A percentile compares a stretch with the other conserved stretches of the same genome.
Conservation (phyloP, 2,113 vertebrate genomes). For the Chinchilla lanigera region DNA sequence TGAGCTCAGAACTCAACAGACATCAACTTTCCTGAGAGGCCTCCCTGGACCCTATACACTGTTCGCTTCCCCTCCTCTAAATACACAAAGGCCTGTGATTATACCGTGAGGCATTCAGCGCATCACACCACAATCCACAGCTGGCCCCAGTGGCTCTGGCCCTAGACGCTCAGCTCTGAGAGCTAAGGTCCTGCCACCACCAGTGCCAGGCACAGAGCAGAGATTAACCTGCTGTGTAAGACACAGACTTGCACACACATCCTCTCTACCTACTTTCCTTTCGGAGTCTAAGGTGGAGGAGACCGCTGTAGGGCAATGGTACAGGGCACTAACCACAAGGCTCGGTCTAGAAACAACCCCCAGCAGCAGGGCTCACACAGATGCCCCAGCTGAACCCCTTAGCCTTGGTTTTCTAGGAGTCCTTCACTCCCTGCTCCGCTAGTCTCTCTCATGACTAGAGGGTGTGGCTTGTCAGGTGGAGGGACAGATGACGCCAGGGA, state of each 20-base stretch:
- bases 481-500: too few species aligned
- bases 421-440: not conserved
- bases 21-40: not conserved
- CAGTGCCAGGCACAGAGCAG: not conserved
- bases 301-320: too few species aligned
- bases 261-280: not conserved
- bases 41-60: not conserved
- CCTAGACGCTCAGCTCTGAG: not conserved
- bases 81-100: not conserved
- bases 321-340: not conserved
- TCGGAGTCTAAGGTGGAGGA: not conserved
- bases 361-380: not conserved
- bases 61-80: not conserved
- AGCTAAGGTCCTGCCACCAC: not conserved
- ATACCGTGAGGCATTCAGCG: too few species aligned
- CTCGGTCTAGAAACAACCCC: not conserved
- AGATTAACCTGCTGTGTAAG: not conserved
- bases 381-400: not conserved
- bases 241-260: not conserved
- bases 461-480: not conserved
- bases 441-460: not conserved
- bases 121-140: fast-evolving
- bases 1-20: not conserved
- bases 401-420: not conserved
- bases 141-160: not conserved